Base-by-base conservation (phyloP, 2,888 invertebrate genomes). In the Watsonalla cultraria region DNA sequence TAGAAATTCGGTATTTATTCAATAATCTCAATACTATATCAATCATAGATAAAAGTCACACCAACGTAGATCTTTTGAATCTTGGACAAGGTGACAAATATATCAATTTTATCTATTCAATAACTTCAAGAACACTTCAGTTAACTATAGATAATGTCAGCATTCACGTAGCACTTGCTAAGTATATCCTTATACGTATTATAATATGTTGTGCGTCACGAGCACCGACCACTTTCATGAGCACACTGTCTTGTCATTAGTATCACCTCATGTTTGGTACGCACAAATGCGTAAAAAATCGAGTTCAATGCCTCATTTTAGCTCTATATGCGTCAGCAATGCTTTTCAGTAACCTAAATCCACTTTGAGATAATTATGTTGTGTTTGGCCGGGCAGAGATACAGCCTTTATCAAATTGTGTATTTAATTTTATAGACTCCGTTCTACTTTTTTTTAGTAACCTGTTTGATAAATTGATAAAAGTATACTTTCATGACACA, bases 231-330 rank as follows among this genome's bases (percentile, higher is more conserved):
- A 37, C 49, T 39, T 49, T 49, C 49, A 15, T 49, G 37, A 49
- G 37, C 34, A 33, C n/a, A 24, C 24, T 24, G 24, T 24, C 1
- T 15, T 49, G 49, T 49, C 49, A 49, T 49, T 39, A 39, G 15
- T 5, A 49, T 39, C 15, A 39, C 48, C 37, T 37, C 11, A 37
- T 37, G 14, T 49, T 15, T 49, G 15, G 15, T 39, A 14, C 48
- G 7, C 13, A 35, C 42, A 35, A 14, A 14, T 37, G 9, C 14
- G 37, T 49, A 39, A 39, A 11, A 37, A 13, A 37, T 49, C 14
- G 11, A 37, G 49, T 49, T 49, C 49, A 49, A 49, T 49, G 49
- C 37, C 5, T 49, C 9, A 13, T 48, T 49, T 49, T 49, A 37
- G 24, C 24, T 2, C 35, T 7, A 13, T 35, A 13, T 35, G 35